Conservation (phyloP, 2,797 vertebrate genomes). For the Mustela erminea region DNA sequence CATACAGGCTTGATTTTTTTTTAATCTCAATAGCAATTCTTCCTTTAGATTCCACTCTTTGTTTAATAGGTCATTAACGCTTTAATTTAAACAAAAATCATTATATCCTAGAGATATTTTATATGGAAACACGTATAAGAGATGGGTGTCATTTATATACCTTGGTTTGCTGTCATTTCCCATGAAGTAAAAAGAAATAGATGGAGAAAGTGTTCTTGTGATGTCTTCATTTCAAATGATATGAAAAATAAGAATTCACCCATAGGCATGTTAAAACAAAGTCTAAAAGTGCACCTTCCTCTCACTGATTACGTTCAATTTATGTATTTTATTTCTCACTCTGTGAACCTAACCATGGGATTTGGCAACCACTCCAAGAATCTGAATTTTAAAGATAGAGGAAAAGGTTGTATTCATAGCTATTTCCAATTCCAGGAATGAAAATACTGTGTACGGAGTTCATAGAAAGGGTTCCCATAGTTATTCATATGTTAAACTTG, state of each 20-base stretch:
- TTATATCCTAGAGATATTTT: slow-evolving; percentile 55
- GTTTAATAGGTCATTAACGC: slow-evolving; percentile 47
- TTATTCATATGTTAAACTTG: slow-evolving; percentile 20
- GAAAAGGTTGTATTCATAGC: neutral
- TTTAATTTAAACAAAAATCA: slow-evolving; percentile 61
- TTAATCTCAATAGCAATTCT: neutral
- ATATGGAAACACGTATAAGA: neutral
- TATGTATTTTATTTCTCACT: slow-evolving; percentile 48
- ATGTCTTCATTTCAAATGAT: slow-evolving; percentile 63
- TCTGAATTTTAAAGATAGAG: slow-evolving; percentile 14
- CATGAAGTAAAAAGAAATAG: slow-evolving; percentile 45
- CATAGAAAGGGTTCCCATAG: neutral
- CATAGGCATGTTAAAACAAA: slow-evolving; percentile 9
- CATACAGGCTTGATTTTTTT: neutral
- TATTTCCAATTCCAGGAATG: neutral
- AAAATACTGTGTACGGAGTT: neutral
- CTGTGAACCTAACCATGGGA: neutral
- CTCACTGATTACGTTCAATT: neutral
- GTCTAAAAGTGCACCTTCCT: neutral
- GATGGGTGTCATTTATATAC: slow-evolving; percentile 49
- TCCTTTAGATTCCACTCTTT: slow-evolving; percentile 39
- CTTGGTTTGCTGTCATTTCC: slow-evolving; percentile 40
- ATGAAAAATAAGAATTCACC: slow-evolving; percentile 53
- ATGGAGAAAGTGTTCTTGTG: neutral
- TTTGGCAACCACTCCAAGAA: slow-evolving; percentile 4